These are phyloP conservation scores for Eutolmus rufibarbis DNA, from an alignment of 2,888 invertebrate genomes.

Conservation along the genomic window DNA sequence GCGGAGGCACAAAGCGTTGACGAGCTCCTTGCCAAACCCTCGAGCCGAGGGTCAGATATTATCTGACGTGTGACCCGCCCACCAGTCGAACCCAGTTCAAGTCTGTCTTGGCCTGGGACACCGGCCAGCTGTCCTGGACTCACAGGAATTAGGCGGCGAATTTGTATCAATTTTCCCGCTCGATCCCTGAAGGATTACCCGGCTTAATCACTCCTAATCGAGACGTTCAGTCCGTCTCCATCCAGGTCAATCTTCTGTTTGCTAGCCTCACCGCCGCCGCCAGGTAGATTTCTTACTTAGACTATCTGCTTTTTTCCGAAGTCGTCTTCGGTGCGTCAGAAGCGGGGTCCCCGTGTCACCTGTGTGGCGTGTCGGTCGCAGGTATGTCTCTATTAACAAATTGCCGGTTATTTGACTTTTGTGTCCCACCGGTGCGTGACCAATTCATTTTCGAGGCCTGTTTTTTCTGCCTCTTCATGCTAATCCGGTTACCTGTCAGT, in stretches of 20 bases:
- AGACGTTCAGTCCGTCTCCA: background rate
- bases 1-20: background rate
- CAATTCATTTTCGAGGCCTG: background rate
- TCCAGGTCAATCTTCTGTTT: background rate
- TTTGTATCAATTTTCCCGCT: slow-evolving; percentile 17
- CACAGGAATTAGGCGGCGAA: background rate
- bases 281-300: slow-evolving; percentile 6
- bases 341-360: background rate
- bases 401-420: background rate
- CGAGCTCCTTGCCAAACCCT: background rate
- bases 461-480: background rate
- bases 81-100: background rate
- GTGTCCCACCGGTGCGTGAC: background rate
- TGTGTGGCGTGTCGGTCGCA: background rate
- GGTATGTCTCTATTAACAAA: background rate
- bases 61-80: slow-evolving; percentile 2
- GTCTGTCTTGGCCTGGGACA: background rate
- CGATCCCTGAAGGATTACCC: background rate
- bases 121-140: background rate
- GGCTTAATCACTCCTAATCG: slow-evolving; percentile 1
- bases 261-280: background rate
- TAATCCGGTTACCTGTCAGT: background rate
- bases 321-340: background rate
- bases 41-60: background rate
- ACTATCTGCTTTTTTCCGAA: background rate